Percentiles rank a stretch among this genome's conserved stretches.
phyloP scores from a whole-genome alignment of 2,888 invertebrate species.

The Chesias legatella region DNA sequence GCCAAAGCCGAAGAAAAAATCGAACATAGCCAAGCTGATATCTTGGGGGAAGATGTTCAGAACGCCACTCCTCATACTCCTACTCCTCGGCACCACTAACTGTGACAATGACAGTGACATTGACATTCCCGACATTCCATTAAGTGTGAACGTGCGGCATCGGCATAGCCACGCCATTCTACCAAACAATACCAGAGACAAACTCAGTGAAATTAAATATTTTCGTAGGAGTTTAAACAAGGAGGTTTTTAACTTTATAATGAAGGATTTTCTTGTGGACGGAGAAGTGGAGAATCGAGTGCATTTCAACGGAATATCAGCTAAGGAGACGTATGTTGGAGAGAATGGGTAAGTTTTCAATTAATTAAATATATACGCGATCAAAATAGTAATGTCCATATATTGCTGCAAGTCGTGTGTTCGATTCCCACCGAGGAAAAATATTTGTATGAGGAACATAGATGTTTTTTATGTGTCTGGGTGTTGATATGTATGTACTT shows the following conservation, averaged over 20 bases:
- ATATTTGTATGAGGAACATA: too few relatives aligned
- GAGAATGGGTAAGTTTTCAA: conserved; percentile 71
- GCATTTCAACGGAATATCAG: conserved; percentile 82
- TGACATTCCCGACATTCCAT: conserved; percentile 31
- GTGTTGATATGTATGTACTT: too few relatives aligned
- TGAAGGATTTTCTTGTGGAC: conserved; percentile 83
- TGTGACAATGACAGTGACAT: conserved; percentile 56
- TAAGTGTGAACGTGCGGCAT: conserved; percentile 33
- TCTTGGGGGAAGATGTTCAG: conserved; percentile 64
- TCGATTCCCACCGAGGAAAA: too few relatives aligned
- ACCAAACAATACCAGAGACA: conserved; percentile 43
- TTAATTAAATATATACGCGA: too few relatives aligned
- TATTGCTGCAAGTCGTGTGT: too few relatives aligned
- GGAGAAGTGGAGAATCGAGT: conserved; percentile 85
- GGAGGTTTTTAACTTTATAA: conserved; percentile 81
- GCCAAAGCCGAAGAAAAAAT: conserved; percentile 70
- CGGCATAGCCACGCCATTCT: conserved; percentile 40
- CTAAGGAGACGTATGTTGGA: conserved; percentile 83
- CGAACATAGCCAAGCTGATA: conserved; percentile 47
- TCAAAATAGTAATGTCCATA: too few relatives aligned
- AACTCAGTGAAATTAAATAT: conserved; percentile 64
- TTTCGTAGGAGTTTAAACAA: conserved; percentile 63
- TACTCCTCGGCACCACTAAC: conserved; percentile 61
- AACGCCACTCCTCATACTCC: conserved; percentile 58
- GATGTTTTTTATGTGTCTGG: too few relatives aligned